A percentile compares a stretch with the other conserved stretches of the same genome.
Evolutionary conservation across 1,140 invertebrate genomes (phyloP).

Genomic region (Adoxophyes honmai): DNA sequence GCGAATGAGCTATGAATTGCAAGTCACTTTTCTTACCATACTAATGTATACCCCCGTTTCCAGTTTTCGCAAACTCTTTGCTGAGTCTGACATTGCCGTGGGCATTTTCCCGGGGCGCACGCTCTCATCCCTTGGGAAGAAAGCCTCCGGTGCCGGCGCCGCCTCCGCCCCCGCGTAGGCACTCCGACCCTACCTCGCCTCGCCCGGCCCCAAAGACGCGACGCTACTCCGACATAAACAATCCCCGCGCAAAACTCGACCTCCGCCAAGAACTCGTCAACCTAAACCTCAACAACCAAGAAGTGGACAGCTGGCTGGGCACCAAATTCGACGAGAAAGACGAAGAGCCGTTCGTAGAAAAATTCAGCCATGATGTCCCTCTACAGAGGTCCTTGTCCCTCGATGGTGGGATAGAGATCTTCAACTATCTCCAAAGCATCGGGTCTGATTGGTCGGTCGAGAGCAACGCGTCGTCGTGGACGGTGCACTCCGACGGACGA

Average conservation of each 20-base stretch:
- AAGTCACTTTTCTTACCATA: no score
- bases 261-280: slow-evolving; percentile 55
- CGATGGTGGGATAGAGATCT: slow-evolving; percentile 59
- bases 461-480: slow-evolving; percentile 44
- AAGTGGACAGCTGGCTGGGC: slow-evolving; percentile 61
- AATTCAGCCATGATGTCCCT: slow-evolving; percentile 54
- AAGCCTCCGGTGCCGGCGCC: slow-evolving; percentile 50
- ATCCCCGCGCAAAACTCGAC: slow-evolving; percentile 42
- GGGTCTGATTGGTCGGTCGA: slow-evolving; percentile 39
- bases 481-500: slow-evolving; percentile 40
- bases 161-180: slow-evolving; percentile 67
- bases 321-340: slow-evolving; percentile 43
- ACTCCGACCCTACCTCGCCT: slow-evolving; percentile 39
- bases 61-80: slow-evolving; percentile 79
- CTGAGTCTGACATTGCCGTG: slow-evolving; percentile 76
- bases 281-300: slow-evolving; percentile 43
- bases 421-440: slow-evolving; percentile 49
- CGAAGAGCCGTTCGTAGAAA: slow-evolving; percentile 24
- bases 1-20: no score
- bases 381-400: slow-evolving; percentile 60
- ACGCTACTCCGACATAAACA: slow-evolving; percentile 43
- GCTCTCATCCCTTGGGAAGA: slow-evolving; percentile 60
- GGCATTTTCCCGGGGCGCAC: slow-evolving; percentile 69
- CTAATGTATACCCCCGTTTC: slow-evolving; percentile 16
- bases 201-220: slow-evolving; percentile 21